Evolutionary conservation across 2,113 vertebrate species (phyloP), one percentile per base, ranked within the genome.

Genomic region (Stigmatopora nigra): DNA sequence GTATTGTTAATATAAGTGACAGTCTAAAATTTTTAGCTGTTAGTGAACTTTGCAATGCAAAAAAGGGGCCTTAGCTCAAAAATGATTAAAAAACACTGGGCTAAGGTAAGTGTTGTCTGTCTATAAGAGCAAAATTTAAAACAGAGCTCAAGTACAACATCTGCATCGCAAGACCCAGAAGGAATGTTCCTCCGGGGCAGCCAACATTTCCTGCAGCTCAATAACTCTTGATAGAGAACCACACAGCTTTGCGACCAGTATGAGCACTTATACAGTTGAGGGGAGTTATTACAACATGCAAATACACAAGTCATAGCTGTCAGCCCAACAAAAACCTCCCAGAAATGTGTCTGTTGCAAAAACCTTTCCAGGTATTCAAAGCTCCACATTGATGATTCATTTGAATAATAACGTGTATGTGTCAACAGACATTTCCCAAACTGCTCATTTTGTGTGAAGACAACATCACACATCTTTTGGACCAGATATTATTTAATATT

Each of bases 361-460:
- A 68, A 62, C 69, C 58, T 67, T 67, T 55, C 7, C 10, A 58
- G 45, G 49, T 75, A 11, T 48, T 72, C 45, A 60, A 60, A 60
- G 58, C 41, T 45, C 19, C 41, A 22, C 19, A 45, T 45, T 45
- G 38, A 61, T 22, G 14, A 56, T 10, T 41, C 7, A 61, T 45
- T 20, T 44, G 70, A 77, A 83, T 73, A 70, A 81, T 64, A 64
- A 61, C n/a, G 64, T 63, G 65, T 69, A 74, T 76, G 78, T 66
- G 56, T 73, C 71, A 71, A 67, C 44, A 65, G 73, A 60, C 63
- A 72, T 63, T 67, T 67, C 65, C 47, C 19, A 14, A 67, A 64
- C 14, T 36, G 48, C 56, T 49, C 66, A 77, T 82, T 88, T 77
- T 75, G 64, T 64, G 62, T 46, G 73, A 65, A 20, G 75, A 77